Base-by-base conservation (phyloP, 2,888 invertebrate genomes). In the Limenitis camilla region DNA sequence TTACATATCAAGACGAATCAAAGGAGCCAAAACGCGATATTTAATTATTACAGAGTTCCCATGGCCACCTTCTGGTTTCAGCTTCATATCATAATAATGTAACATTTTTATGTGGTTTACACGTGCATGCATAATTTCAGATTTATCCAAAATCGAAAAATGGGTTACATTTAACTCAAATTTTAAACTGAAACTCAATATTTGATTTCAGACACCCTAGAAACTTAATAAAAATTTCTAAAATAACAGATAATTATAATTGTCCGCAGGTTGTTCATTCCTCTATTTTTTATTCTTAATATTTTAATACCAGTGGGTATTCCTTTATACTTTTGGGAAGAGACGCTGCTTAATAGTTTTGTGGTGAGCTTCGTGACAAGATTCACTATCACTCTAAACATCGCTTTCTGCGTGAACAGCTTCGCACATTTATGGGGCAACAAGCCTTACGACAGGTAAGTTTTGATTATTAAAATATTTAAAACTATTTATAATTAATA, bases 331-430 rank as follows among this genome's bases (percentile, higher is more conserved):
- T 92, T 90, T 69, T 98, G 97, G 97, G 86, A 91, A 39, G 98
- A 98, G 78, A 88, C 89, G 1, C 72, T 94, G 8, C 89, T 92
- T 82, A 91, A 90, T 62, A 93, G 96, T 5, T 96, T 96, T 80
- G 93, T 94, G 88, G 90, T 97, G 6, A 93, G 94, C 68, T 95
- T 94, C 71, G 92, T 95, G 58, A 89, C 92, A 62, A 90, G 98
- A 44, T 98, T 97, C 81, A 92, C 92, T 49, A 88, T 92, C 59
- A 94, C 94, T 0, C 89, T 98, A 6, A 96, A 98, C 80, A 93
- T 95, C 61, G 98, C 98, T 1, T 98, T 94, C 90, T 91, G 94
- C 66, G 97, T 98, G n/a, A 98, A 98, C 78, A 96, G 96, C 73
- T 93, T 95, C 8, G 97, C 98, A 0, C 98, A 98, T 74, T 91